These are phyloP conservation scores for Erannis defoliaria DNA, from an alignment of 2,888 invertebrate species.

Conservation along the genomic window DNA sequence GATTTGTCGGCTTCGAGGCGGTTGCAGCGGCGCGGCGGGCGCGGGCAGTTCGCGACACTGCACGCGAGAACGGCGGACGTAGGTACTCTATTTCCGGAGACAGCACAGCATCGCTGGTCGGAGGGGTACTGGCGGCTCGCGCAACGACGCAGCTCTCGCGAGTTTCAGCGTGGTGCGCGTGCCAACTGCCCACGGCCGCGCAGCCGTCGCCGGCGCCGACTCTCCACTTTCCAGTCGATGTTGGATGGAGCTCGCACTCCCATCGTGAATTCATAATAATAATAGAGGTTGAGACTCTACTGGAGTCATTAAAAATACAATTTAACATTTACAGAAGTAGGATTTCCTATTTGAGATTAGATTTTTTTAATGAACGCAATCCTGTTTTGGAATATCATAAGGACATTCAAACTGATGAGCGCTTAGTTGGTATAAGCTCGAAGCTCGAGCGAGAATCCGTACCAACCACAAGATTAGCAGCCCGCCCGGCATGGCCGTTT, in stretches of 20 bases:
- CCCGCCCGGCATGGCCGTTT: too few species aligned
- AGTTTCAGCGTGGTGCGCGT: slow-evolving; percentile 72
- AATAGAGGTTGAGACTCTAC: background rate
- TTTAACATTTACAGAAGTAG: too few species aligned
- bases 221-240: background rate
- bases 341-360: too few species aligned
- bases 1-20: slow-evolving; percentile 71
- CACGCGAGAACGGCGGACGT: slow-evolving; percentile 69
- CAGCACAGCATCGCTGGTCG: slow-evolving; percentile 87
- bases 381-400: too few species aligned
- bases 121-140: slow-evolving; percentile 82
- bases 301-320: slow-evolving; percentile 1
- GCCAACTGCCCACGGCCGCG: slow-evolving; percentile 67
- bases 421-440: too few species aligned
- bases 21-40: slow-evolving; percentile 55
- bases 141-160: slow-evolving; percentile 69
- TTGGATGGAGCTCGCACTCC: background rate
- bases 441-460: too few species aligned
- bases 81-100: slow-evolving; percentile 87
- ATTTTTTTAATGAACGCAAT: too few species aligned
- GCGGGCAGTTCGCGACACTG: slow-evolving; percentile 67
- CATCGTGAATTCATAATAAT: slow-evolving; percentile 17
- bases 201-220: slow-evolving; percentile 44
- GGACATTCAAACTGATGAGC: too few species aligned
- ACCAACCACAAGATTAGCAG: too few species aligned